Evolutionary conservation across 2,888 invertebrate genomes (phyloP).

Genomic region (Erpobdella octoculata): DNA sequence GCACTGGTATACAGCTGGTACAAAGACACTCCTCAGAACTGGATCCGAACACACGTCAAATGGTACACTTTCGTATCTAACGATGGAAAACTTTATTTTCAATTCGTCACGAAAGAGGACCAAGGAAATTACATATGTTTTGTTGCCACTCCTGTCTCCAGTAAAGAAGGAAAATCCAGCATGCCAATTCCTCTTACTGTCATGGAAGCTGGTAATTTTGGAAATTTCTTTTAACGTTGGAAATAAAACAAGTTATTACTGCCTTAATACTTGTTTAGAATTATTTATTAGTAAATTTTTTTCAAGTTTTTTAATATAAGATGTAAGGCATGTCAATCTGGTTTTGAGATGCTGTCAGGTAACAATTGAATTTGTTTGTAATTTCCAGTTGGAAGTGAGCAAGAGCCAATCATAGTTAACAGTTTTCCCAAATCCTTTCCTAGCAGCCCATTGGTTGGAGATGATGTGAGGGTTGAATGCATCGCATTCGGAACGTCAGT

Average conservation of each 20-base stretch:
- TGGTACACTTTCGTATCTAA: constrained; percentile 74
- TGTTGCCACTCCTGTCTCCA: constrained; percentile 36
- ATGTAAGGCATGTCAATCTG: not conserved
- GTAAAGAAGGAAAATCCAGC: constrained; percentile 40
- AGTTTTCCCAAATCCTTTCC: constrained; percentile 93
- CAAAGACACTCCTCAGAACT: constrained; percentile 77
- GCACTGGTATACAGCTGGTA: constrained; percentile 58
- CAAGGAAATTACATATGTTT: constrained; percentile 42
- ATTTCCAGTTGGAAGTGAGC: constrained; percentile 35
- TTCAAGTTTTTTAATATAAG: not conserved
- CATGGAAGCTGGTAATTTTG: constrained; percentile 40
- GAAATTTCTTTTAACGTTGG: not conserved
- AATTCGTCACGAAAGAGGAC: constrained; percentile 74
- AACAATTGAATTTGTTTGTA: no score
- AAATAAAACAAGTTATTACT: not conserved
- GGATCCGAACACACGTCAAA: constrained; percentile 82
- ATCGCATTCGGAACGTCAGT: constrained; percentile 85
- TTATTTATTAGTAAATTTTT: not conserved
- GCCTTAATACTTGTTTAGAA: not conserved
- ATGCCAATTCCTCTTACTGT: constrained; percentile 43
- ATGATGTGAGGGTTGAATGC: constrained; percentile 84
- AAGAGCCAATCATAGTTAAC: constrained; percentile 70
- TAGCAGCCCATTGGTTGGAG: constrained; percentile 79
- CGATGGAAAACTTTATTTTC: constrained; percentile 88
- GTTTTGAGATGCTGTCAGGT: not conserved